Base-by-base conservation (phyloP, 2,797 vertebrate genomes). In the Thaleichthys pacificus region DNA sequence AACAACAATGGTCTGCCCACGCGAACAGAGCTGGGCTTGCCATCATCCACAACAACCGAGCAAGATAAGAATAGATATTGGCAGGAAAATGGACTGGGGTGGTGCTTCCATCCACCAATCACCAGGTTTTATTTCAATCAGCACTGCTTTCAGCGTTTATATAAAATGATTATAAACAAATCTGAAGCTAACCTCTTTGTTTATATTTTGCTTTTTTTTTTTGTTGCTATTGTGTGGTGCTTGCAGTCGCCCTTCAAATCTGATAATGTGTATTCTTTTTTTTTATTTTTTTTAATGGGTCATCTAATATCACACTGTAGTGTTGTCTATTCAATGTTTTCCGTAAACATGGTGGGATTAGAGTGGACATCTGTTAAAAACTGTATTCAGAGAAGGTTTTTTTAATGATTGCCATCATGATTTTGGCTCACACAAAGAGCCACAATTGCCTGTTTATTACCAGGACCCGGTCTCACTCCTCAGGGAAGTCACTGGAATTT, bases 121-220 rank as follows among this genome's bases (percentile, higher is more conserved):
- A 78, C 74, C 74, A 51, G 70, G 83, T 82, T 82, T 76, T 82
- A 77, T 82, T 86, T 83, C 72, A n/a, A n/a, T n/a, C n/a, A 71
- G 75, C 51, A 38, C 80, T 83, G 84, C 79, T 82, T 80, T 90
- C 72, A 77, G 80, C 81, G 79, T 85, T 91, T 91, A 90, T 78
- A 82, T 91, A 89, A 90, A 88, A 82, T 83, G 78, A 90, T 91
- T 89, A 89, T 80, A 66, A 67, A 58, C 78, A 80, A 87, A 86
- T 91, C 84, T 83, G 74, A 82, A 78, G 72, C 76, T 65, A 56
- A 76, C 73, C 73, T 80, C 74, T 77, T 86, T 82, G 32, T 70
- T 68, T 78, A n/a, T 64, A 26, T 71, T 80, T 66, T 32, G 26
- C 21, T n/a, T n/a, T n/a, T n/a, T 71, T 79, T 69, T n/a, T 69